These are phyloP conservation scores for Drosophila insularis DNA, from an alignment of 1,140 invertebrate genomes.

Conservation along the genomic window DNA sequence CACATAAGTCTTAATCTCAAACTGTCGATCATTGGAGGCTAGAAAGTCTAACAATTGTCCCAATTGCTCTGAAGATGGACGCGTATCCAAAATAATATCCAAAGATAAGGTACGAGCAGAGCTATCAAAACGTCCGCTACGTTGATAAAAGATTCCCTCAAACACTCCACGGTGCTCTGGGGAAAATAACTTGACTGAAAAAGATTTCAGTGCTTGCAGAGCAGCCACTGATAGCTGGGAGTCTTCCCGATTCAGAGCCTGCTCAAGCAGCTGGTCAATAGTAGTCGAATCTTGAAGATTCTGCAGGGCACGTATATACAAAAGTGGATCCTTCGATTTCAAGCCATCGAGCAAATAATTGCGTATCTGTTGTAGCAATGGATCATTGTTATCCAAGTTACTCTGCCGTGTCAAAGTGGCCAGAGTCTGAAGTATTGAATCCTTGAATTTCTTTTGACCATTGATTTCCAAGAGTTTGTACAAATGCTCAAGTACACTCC, in stretches of 20 bases:
- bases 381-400: conserved; percentile 57
- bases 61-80: conserved; percentile 84
- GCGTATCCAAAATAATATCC: conserved; percentile 87
- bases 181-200: conserved; percentile 83
- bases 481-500: conserved; percentile 86
- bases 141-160: conserved; percentile 86
- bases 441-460: conserved; percentile 85
- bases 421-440: conserved; percentile 86
- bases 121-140: conserved; percentile 86
- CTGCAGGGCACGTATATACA: conserved; percentile 87
- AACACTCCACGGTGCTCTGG: conserved; percentile 82
- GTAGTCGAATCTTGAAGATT: conserved; percentile 86
- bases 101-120: conserved; percentile 88
- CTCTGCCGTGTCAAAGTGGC: conserved; percentile 85
- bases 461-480: conserved; percentile 76
- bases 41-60: conserved; percentile 85
- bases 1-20: conserved; percentile 88
- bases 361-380: conserved; percentile 50
- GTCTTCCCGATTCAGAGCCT: conserved; percentile 83
- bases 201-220: conserved; percentile 86
- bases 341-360: conserved; percentile 45
- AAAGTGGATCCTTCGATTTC: conserved; percentile 75
- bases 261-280: conserved; percentile 84
- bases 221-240: conserved; percentile 85
- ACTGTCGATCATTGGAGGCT: conserved; percentile 83